Base-by-base conservation (phyloP, 2,888 invertebrate genomes). In the Lasioglossum morio region DNA sequence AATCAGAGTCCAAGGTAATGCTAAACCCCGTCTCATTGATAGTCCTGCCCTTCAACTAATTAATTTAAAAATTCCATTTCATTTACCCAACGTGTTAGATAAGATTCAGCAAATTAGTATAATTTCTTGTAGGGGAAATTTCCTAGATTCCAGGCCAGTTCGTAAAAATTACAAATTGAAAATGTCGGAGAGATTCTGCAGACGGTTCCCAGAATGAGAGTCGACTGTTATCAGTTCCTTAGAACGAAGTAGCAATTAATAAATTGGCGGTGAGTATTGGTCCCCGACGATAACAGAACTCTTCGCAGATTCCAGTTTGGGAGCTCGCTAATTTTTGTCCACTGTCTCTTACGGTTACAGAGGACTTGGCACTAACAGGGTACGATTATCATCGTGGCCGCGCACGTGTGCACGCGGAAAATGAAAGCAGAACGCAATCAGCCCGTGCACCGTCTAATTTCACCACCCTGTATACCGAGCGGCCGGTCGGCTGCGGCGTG, bases 401-500 rank as follows among this genome's bases (percentile, higher is more conserved):
- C 48, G 66, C 60, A 75, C 69, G 74, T 79, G 34, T 46, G 46
- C 72, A 74, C 60, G 76, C 40, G 46, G 73, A 73, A 77, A 57
- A 77, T 77, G 37, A 66, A 79, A 66, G 72, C 72, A 63, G 70
- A 66, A 37, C 37, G 43, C 74, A 37, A 40, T 27, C 16, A 46
- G 27, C 46, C 69, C 34, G n/a, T 4, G 27, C 53, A 46, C 66
- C 73, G 86, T 90, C 81, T 79, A 85, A 89, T 89, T 88, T 82
- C 78, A 70, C 86, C 91, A 91, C 91, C 91, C 91, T 79, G 88
- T 91, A 90, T 70, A 89, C 77, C 76, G 70, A 34, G 57, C 85
- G 82, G 73, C 78, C 79, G 89, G 82, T 88, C 85, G 84, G 91
- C 84, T 88, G 90, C 87, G 93, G 93, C 93, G 93, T 92, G 93